These are phyloP conservation scores for Chromobotia macracanthus DNA, from an alignment of 2,797 vertebrate species.

Conservation along the genomic window DNA sequence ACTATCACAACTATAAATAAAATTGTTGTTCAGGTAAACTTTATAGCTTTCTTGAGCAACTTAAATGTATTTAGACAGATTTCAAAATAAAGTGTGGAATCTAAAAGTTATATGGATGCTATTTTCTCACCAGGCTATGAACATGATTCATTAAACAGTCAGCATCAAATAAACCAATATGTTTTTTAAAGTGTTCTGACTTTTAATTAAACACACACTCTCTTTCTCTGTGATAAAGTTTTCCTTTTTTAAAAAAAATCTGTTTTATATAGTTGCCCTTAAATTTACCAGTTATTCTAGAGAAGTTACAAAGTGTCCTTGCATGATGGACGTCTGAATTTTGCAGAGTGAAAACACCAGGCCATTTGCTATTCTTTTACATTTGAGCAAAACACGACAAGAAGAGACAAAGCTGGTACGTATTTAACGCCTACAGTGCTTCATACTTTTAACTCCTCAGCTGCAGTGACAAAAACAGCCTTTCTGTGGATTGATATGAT, in stretches of 20 bases:
- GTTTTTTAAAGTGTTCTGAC: background rate
- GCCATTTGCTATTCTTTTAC: conserved; percentile 16
- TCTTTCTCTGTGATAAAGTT: background rate
- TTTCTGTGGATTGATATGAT: conserved; percentile 50
- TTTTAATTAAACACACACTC: conserved; percentile 1
- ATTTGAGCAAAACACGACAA: conserved; percentile 26
- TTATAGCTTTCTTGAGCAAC: background rate
- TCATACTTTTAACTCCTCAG: conserved; percentile 37
- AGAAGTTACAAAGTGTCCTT: background rate
- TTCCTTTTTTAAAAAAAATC: too few species aligned
- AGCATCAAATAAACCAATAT: background rate
- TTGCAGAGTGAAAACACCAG: background rate
- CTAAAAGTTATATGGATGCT: background rate
- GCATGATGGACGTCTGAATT: background rate
- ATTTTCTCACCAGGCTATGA: background rate
- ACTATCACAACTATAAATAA: background rate
- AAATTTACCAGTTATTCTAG: background rate
- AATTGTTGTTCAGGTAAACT: background rate
- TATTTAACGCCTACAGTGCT: conserved; percentile 48
- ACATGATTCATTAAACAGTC: background rate
- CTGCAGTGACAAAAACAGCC: conserved; percentile 39
- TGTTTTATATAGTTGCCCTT: background rate
- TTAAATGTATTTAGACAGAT: background rate
- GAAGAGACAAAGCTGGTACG: conserved; percentile 41
- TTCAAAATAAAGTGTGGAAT: background rate